These are phyloP conservation scores for Ormyrus pomaceus DNA, from an alignment of 2,888 invertebrate genomes.

Conservation along the genomic window DNA sequence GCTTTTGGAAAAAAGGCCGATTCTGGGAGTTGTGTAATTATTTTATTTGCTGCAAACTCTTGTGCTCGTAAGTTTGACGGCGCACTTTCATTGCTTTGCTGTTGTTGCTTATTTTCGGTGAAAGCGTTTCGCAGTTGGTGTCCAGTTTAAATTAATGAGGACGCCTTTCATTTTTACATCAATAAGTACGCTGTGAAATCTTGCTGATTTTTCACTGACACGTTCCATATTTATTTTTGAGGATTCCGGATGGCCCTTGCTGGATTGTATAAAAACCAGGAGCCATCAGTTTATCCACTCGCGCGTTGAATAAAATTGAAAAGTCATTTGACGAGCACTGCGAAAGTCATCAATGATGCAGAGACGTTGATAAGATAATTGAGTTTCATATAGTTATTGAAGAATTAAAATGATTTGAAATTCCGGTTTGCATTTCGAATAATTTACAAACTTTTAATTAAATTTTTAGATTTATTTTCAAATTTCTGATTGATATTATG, in stretches of 20 bases:
- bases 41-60: neutral
- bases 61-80: neutral
- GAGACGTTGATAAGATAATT: neutral
- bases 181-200: slow-evolving; percentile 1
- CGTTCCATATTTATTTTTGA: slow-evolving; percentile 11
- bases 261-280: slow-evolving; percentile 28
- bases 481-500: neutral
- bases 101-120: slow-evolving; percentile 50
- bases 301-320: slow-evolving; percentile 46
- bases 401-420: slow-evolving; percentile 8
- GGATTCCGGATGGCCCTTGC: slow-evolving; percentile 7
- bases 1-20: neutral
- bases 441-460: neutral
- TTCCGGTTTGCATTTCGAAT: neutral
- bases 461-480: too few species aligned
- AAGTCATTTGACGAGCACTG: slow-evolving; percentile 18
- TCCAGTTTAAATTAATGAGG: slow-evolving; percentile 46
- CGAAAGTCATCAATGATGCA: too few species aligned
- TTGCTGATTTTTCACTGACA: neutral
- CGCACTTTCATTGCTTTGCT: slow-evolving; percentile 29
- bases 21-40: neutral
- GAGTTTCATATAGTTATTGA: neutral
- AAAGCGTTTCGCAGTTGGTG: neutral
- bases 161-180: slow-evolving; percentile 35
- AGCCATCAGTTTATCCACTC: slow-evolving; percentile 9